Base-by-base conservation (phyloP, 2,888 invertebrate species). In the Erebia ligea region DNA sequence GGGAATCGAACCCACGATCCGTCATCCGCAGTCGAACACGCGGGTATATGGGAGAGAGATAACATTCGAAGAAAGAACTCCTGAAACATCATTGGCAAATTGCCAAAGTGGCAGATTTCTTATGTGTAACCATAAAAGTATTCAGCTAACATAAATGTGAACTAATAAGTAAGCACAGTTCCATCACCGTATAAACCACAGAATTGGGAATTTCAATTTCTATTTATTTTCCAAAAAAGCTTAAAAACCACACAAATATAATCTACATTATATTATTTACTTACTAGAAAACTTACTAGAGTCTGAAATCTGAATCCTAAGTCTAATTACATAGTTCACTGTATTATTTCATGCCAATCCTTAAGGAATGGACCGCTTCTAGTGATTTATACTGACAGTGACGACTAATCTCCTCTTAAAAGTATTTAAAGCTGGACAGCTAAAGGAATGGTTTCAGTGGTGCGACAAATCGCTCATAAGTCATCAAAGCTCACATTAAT, bases 401-500 rank as follows among this genome's bases (percentile, higher is more conserved):
- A 70, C 76, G 78, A 83, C 79, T 83, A 83, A 83, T 79, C 74
- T 61, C 65, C 71, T 70, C 72, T 75, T 73, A 79, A n/a, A 81
- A 70, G 68, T 75, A 72, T 64, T 66, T 64, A 34, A 34, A 34
- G 67, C 73, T 45, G 69, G 67, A 71, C 69, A 67, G 34, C 56
- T 50, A 70, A 69, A 71, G 68, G 67, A 70, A 78, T 74, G 65
- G 67, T 73, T 48, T 63, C 62, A 71, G 64, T 73, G 71, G 67
- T 67, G 76, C 74, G 76, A 78, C 77, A 77, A 77, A 79, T 78
- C 84, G 87, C 87, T 78, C 84, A 87, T 87, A 86, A 84, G 85
- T 89, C 87, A 85, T 82, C 85, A 79, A 80, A 34, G 34, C 34
- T 77, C 79, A 79, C 6, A 34, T 25, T 34, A 82, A 82, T 82